Evolutionary conservation across 2,888 invertebrate species (phyloP), one percentile per base, ranked within the genome.

Genomic region (Drosophila bunnanda): DNA sequence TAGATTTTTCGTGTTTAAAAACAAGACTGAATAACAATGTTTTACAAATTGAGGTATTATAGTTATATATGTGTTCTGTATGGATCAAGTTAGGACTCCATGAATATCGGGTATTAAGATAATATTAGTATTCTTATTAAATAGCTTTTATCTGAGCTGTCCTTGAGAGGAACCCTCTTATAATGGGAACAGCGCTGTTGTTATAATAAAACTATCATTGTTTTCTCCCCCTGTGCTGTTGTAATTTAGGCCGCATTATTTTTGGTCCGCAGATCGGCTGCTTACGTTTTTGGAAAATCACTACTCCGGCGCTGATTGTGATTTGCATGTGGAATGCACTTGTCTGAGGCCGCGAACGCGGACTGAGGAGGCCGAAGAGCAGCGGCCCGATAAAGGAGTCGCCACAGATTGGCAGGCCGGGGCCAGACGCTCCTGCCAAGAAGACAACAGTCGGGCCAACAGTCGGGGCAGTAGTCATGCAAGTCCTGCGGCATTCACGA

Each of bases 401-500:
- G 64, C 67, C 48, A 34, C 67, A 67, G 67, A 67, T 67, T 65
- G 67, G 67, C 67, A 48, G 55, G 54, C 62, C 22, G 22, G 54
- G 65, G 52, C 28, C 32, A 36, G 61, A 36, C 20, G n/a, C n/a
- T n/a, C n/a, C 32, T 32, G 50, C 50, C 32, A 50, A 20, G 15
- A 52, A 52, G 50, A 52, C 50, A 52, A 34, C 32, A 34, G 64
- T 32, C 38, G 15, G 64, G 48, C 70, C 75, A 76, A 54, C 80
- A 82, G 79, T 79, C 74, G 62, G 65, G 80, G 72, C 82, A 75
- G 75, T 81, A 87, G 85, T 83, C 85, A 89, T 88, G 89, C 79
- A 81, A 65, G 76, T 84, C 91, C 90, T 88, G 76, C 78, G 91
- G 91, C 90, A 76, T 73, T 91, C 91, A 91, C 91, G 91, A 91